These are phyloP conservation scores for Onychostoma macrolepis DNA, from an alignment of 2,113 vertebrate species.

Conservation along the genomic window DNA sequence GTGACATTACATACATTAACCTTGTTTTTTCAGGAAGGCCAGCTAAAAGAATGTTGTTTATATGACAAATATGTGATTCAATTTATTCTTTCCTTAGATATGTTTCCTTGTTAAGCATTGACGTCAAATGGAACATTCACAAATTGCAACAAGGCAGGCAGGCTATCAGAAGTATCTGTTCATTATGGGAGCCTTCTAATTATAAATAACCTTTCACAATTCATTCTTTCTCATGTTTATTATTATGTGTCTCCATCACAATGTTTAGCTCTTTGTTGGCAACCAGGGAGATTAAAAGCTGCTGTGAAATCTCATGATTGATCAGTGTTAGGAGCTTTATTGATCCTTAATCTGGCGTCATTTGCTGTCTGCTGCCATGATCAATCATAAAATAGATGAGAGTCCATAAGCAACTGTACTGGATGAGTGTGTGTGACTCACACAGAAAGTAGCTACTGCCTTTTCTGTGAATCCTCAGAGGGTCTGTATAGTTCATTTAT, in stretches of 20 bases:
- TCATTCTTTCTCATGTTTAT: background rate
- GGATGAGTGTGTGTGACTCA: background rate
- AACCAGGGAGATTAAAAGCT: background rate
- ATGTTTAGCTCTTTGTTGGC: background rate
- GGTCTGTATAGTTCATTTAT: constrained; percentile 42
- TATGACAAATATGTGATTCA: background rate
- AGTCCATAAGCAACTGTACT: background rate
- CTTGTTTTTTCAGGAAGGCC: background rate
- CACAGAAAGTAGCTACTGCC: background rate
- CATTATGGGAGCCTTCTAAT: background rate
- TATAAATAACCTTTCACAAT: background rate
- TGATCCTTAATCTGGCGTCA: background rate
- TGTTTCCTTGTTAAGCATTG: background rate
- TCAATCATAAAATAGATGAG: constrained; percentile 10
- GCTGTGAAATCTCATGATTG: background rate
- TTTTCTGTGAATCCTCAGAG: constrained; percentile 36
- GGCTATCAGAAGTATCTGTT: background rate
- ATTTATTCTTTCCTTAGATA: background rate
- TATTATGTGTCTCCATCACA: background rate
- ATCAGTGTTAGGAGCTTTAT: constrained; percentile 18
- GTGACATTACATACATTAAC: background rate
- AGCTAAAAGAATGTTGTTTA: background rate
- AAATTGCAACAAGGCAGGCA: background rate
- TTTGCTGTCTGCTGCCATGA: constrained; percentile 4
- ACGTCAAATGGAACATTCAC: background rate